phyloP scores from a whole-genome alignment of 2,888 invertebrate species.

The Cordilura impudica region DNA sequence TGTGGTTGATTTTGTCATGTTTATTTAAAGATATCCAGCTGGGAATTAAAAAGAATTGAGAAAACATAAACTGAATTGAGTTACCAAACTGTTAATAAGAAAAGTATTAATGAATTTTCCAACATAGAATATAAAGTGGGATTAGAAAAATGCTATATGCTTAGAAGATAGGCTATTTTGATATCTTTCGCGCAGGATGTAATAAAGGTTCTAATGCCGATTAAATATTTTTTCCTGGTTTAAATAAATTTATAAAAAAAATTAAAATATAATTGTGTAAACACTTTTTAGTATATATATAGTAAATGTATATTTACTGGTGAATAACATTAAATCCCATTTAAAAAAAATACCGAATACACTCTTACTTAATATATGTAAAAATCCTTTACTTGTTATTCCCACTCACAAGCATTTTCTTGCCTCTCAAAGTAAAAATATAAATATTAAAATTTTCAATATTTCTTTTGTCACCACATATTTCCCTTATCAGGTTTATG shows the following conservation, averaged over 20 bases:
- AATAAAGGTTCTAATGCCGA: too few relatives aligned
- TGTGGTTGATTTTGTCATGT: not conserved
- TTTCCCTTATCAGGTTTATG: slow-evolving; percentile 33
- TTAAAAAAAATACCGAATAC: too few relatives aligned
- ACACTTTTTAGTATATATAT: too few relatives aligned
- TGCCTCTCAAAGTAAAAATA: not conserved
- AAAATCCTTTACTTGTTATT: not conserved
- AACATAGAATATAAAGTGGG: not conserved
- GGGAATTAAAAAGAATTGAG: slow-evolving; percentile 13
- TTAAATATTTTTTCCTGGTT: too few relatives aligned
- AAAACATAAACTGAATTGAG: slow-evolving; percentile 19
- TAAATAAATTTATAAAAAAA: too few relatives aligned
- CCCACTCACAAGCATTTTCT: not conserved
- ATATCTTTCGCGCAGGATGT: too few relatives aligned
- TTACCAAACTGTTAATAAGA: slow-evolving; percentile 12
- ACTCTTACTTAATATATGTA: not conserved
- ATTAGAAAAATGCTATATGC: too few relatives aligned
- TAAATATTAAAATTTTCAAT: slow-evolving; percentile 9
- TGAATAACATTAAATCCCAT: too few relatives aligned
- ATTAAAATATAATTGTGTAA: too few relatives aligned
- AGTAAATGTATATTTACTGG: too few relatives aligned
- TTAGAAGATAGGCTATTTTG: too few relatives aligned
- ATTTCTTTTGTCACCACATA: slow-evolving; percentile 37
- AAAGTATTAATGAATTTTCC: too few relatives aligned
- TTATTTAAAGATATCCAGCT: slow-evolving; percentile 7